Evolutionary conservation across 92 coral and sea anemone genomes (phyloP), one percentile per base, ranked within the genome.

Genomic region (Anthopleura xanthogrammica): DNA sequence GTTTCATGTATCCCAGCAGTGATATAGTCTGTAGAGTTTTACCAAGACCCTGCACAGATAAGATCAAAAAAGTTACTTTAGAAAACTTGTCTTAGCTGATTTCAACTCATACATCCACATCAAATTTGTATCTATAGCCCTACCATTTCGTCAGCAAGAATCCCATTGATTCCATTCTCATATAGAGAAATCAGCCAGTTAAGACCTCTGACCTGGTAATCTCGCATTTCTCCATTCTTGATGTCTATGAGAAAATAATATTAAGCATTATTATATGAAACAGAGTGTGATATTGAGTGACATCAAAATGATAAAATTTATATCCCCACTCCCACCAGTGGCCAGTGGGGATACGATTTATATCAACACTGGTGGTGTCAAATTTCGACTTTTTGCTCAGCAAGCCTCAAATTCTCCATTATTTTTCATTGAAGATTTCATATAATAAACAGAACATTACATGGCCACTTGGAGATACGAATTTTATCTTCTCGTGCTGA

Each of bases 151-250:
- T 96, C 99, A 80, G 99, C 99, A 71, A 96, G 86, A 83, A 96
- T 96, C 79, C 99, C 99, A 92, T 96, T 96, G 85, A 96, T 96
- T 62, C 97, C 99, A 94, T 96, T 96, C 78, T 96, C 99, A 89
- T 92, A 96, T 9, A 96, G 80, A 16, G 99, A 96, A 50, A 96
- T 96, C 87, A 96, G 80, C 99, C 99, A 96, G 82, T 96, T 96
- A n/a, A 96, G 92, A 60, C 99, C 99, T 83, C 99, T 86, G n/a
- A 96, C 56, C 82, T 96, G 99, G 78, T 96, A 96, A 74, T 96
- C 99, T 70, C 99, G 91, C 99, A 96, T 96, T 88, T 96, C 99
- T 9, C 99, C 99, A 89, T 88, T 86, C 88, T 96, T 96, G 86
- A 96, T 86, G 77, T 85, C 99, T 96, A 73, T 22, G 16, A 17